phyloP scores from a whole-genome alignment of 2,888 invertebrate genomes.

The Lutraria lutraria region DNA sequence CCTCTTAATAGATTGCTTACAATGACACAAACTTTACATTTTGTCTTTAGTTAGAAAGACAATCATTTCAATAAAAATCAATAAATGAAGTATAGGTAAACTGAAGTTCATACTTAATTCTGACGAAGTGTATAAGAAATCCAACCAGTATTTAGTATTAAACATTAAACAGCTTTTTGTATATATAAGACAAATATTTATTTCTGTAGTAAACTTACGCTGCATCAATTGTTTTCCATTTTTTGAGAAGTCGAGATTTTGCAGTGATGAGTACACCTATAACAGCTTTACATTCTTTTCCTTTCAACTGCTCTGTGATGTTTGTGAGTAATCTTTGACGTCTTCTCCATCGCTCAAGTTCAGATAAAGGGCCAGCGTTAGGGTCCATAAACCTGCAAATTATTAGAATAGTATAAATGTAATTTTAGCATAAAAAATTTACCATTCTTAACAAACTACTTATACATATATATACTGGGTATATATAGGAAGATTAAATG shows the following conservation, averaged over 20 bases:
- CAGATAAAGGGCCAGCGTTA: constrained; percentile 86
- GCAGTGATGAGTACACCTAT: constrained; percentile 86
- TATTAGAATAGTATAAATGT: not conserved
- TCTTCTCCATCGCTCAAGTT: constrained; percentile 85
- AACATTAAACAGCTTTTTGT: no score
- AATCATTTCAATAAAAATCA: no score
- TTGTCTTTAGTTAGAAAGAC: no score
- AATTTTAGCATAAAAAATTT: not conserved
- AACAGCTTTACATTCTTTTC: constrained; percentile 86
- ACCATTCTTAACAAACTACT: not conserved
- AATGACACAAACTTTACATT: no score
- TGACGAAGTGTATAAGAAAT: no score
- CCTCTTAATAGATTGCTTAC: no score
- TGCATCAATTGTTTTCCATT: constrained; percentile 86
- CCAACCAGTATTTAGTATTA: no score
- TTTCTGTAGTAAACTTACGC: constrained; percentile 75
- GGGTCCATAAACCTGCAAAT: constrained; percentile 82
- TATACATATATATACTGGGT: not conserved
- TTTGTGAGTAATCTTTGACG: constrained; percentile 85
- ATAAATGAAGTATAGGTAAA: no score
- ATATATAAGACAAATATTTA: no score
- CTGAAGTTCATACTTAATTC: no score
- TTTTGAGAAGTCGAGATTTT: constrained; percentile 86
- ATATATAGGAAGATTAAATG: not conserved
- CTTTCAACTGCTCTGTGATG: constrained; percentile 86